Conservation (phyloP, 2,888 invertebrate genomes). For the Eupithecia exiguata region DNA sequence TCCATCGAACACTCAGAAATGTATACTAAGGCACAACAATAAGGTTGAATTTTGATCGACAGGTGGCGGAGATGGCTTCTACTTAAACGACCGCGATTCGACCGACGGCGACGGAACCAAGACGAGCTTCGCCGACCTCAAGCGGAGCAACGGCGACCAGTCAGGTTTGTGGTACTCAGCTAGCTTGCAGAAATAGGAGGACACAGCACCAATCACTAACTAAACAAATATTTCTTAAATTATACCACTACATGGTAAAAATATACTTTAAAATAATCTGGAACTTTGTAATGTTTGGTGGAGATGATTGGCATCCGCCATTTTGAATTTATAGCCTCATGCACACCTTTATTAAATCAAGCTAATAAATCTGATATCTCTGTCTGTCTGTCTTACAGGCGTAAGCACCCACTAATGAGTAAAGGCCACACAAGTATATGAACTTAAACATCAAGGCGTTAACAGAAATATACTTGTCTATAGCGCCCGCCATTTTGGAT, state of each 20-base stretch:
- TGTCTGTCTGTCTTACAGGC: neutral
- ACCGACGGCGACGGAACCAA: conserved; percentile 84
- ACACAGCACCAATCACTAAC: conserved; percentile 35
- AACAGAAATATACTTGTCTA: neutral
- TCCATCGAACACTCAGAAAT: neutral
- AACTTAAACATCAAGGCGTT: neutral
- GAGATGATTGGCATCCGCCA: conserved; percentile 6
- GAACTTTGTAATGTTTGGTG: neutral
- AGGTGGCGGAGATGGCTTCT: conserved; percentile 78
- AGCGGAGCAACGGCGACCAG: conserved; percentile 80
- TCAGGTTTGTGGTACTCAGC: conserved; percentile 62
- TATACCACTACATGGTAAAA: neutral
- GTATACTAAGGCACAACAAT: neutral
- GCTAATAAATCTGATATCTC: neutral
- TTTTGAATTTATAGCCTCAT: conserved; percentile 18
- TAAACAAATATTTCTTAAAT: neutral
- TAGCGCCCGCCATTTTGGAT: conserved; percentile 21
- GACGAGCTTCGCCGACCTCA: conserved; percentile 89
- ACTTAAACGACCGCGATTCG: conserved; percentile 77
- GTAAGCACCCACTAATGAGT: neutral
- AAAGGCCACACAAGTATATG: neutral
- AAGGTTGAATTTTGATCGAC: neutral
- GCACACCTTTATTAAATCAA: neutral
- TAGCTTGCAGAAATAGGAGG: conserved; percentile 45
- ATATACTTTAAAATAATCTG: neutral